Conservation (phyloP, 2,888 invertebrate species). For the Nebria salina region DNA sequence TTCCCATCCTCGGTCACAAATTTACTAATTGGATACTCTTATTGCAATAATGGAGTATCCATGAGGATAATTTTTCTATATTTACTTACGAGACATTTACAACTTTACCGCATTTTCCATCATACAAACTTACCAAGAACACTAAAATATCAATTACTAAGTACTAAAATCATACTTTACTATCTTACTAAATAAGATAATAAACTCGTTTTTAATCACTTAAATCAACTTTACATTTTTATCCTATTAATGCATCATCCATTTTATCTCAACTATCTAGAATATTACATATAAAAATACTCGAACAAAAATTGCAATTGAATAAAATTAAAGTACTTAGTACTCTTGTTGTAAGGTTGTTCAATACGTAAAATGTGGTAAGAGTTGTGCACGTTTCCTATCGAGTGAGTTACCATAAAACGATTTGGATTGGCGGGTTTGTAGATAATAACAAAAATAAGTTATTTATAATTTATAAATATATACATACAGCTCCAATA, state of each 20-base stretch:
- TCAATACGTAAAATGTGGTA: neutral
- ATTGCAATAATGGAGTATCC: constrained; percentile 12
- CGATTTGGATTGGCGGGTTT: neutral
- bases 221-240: too few relatives aligned
- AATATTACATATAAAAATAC: too few relatives aligned
- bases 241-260: too few relatives aligned
- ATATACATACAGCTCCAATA: neutral
- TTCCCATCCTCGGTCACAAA: neutral
- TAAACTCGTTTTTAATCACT: too few relatives aligned
- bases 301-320: too few relatives aligned
- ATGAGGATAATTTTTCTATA: neutral
- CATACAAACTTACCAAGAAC: too few relatives aligned
- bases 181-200: too few relatives aligned
- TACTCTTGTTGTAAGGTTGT: neutral
- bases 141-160: too few relatives aligned
- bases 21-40: neutral
- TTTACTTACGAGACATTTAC: neutral
- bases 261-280: too few relatives aligned
- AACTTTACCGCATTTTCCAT: neutral
- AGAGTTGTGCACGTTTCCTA: neutral
- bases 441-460: neutral
- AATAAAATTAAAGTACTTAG: neutral
- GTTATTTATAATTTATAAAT: neutral
- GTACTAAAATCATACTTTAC: too few relatives aligned
- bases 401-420: neutral